These are phyloP conservation scores for Siniperca scherzeri DNA, from an alignment of 2,797 vertebrate species.

Conservation along the genomic window DNA sequence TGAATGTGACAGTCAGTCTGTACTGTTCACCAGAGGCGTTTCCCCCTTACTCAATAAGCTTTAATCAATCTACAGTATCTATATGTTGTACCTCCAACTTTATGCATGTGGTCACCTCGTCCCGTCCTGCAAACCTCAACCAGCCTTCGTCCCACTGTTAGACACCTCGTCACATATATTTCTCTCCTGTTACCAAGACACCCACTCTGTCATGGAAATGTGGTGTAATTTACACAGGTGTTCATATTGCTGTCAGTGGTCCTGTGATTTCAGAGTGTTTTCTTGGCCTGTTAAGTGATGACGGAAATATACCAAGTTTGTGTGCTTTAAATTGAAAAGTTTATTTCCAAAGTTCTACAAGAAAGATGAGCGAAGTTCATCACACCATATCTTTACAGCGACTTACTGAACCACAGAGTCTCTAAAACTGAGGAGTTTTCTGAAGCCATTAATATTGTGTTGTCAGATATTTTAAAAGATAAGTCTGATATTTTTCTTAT, in stretches of 20 bases:
- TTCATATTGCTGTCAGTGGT: constrained; percentile 15
- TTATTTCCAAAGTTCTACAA: background rate
- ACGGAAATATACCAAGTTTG: background rate
- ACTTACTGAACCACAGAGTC: background rate
- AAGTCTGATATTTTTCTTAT: background rate
- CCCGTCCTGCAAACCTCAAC: background rate
- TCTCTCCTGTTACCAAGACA: background rate
- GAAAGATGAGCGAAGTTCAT: background rate
- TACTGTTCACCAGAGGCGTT: background rate
- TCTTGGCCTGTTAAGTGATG: background rate
- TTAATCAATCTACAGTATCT: background rate
- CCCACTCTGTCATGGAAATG: background rate
- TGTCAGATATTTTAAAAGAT: background rate
- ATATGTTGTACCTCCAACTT: background rate
- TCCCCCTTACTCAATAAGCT: background rate
- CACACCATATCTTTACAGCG: background rate
- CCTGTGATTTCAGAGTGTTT: background rate
- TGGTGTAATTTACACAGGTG: background rate
- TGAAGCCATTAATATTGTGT: background rate
- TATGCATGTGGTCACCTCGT: constrained; percentile 8
- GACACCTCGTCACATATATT: background rate
- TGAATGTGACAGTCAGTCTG: background rate
- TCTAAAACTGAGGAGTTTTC: background rate
- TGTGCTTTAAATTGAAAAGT: constrained; percentile 2
- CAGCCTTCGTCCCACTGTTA: background rate